Evolutionary conservation across 2,888 invertebrate species (phyloP), one percentile per base, ranked within the genome.

Genomic region (Eupelmus urozonus): DNA sequence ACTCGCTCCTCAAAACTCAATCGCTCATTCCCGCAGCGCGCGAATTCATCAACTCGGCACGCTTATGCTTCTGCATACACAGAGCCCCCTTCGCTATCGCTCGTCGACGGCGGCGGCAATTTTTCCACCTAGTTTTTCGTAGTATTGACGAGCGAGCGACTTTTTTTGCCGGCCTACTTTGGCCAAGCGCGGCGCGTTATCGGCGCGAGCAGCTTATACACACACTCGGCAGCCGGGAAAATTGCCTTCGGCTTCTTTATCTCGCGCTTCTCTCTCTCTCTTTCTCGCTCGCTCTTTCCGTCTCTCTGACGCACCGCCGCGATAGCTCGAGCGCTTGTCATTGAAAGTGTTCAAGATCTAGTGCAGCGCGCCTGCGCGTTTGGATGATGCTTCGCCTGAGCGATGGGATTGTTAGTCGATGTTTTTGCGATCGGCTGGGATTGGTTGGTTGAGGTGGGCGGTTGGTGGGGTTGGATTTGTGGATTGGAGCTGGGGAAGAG

Each of bases 91-190:
- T 57, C 77, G 66, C 53, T 77, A 72, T 72, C 78, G 55, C 51
- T 20, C n/a, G 27, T 18, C 51, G 20, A 13, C 51, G 40, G 45
- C 29, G 83, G 20, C 76, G 82, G 82, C 76, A 72, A 88, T 89
- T 89, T 89, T 89, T 89, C 84, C 87, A 85, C 89, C 89, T 85
- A 89, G 82, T 88, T 89, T 84, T 82, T 65, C 86, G 85, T 83
- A 83, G 84, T 87, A 88, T 88, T 86, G 86, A 82, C 83, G 70
- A 27, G n/a, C n/a, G n/a, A n/a, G n/a, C n/a, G 83, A 83, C 85
- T 87, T 89, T 88, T 49, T 89, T 89, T 85, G 84, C 83, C 85
- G 89, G 84, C 87, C 89, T 86, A 89, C 84, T 88, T 89, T 81
- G 16, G 34, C 4, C 29, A n/a, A n/a, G 51, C 9, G 3, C 23